phyloP scores from a whole-genome alignment of 2,888 invertebrate genomes.

The Ormia ochracea region DNA sequence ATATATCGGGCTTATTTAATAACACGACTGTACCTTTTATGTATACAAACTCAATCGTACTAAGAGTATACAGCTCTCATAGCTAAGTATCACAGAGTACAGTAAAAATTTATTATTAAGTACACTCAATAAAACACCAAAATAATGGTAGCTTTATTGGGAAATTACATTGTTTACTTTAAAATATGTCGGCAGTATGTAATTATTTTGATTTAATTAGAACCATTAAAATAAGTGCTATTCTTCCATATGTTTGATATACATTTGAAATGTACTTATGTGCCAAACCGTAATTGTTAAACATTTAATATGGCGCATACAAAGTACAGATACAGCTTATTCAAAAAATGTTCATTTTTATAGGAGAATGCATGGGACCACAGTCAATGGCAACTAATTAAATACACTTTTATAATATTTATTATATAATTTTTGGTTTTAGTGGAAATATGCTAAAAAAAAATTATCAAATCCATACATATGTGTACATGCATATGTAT shows the following conservation, averaged over 20 bases:
- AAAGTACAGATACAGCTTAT: slow-evolving; percentile 45
- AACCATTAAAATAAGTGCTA: background rate
- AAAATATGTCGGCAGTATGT: background rate
- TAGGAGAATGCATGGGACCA: slow-evolving; percentile 44
- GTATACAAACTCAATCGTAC: slow-evolving; percentile 50
- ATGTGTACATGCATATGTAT: background rate
- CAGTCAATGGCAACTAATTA: slow-evolving; percentile 20
- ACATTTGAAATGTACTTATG: background rate
- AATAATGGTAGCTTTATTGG: background rate
- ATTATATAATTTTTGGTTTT: background rate
- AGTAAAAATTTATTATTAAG: slow-evolving; percentile 51
- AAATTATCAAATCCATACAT: background rate
- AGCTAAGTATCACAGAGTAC: slow-evolving; percentile 50
- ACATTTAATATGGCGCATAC: slow-evolving; percentile 54
- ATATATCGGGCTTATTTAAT: slow-evolving; percentile 19
- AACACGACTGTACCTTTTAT: slow-evolving; percentile 46
- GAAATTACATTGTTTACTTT: background rate
- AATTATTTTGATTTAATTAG: background rate
- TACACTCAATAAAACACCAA: slow-evolving; percentile 27
- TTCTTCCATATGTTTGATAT: background rate
- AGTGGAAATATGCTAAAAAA: background rate
- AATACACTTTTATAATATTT: background rate
- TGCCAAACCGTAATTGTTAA: slow-evolving; percentile 44
- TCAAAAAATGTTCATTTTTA: slow-evolving; percentile 53
- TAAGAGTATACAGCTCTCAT: slow-evolving; percentile 50